Percentiles rank a stretch among this genome's conserved stretches.
Evolutionary conservation across 2,888 invertebrate species (phyloP).

Genomic region (Choristoneura rosaceana): DNA sequence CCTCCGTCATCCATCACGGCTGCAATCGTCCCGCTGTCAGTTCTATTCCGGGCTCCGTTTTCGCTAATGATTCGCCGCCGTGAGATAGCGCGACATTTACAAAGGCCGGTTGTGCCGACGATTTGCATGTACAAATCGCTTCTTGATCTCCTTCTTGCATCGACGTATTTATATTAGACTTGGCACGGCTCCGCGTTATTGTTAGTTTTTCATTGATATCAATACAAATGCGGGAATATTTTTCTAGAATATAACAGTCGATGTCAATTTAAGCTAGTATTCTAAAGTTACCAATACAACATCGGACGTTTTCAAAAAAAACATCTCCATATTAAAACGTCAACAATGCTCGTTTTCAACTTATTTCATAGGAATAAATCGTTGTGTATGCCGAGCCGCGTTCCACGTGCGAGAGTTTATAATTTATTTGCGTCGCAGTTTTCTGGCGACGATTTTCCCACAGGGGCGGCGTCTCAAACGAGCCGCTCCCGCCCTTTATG

Average conservation of each 20-base stretch:
- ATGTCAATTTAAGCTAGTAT: slow-evolving; percentile 2
- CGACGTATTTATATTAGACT: slow-evolving; percentile 38
- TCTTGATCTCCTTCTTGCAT: slow-evolving; percentile 48
- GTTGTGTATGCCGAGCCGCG: slow-evolving; percentile 69
- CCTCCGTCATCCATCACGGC: slow-evolving; percentile 80
- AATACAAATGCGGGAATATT: slow-evolving; percentile 9
- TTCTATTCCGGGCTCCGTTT: slow-evolving; percentile 82
- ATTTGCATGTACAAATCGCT: slow-evolving; percentile 65
- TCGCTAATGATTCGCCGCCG: slow-evolving; percentile 79
- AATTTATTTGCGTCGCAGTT: slow-evolving; percentile 84
- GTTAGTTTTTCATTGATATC: slow-evolving; percentile 42
- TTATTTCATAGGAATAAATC: slow-evolving; percentile 49
- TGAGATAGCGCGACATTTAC: slow-evolving; percentile 71
- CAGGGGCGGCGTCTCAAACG: slow-evolving; percentile 84
- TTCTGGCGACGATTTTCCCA: slow-evolving; percentile 85
- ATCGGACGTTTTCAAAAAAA: slow-evolving; percentile 1
- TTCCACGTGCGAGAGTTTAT: slow-evolving; percentile 81
- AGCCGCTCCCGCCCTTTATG: slow-evolving; percentile 83
- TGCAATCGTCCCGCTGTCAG: slow-evolving; percentile 83
- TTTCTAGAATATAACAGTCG: neutral
- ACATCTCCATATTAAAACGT: slow-evolving; percentile 50
- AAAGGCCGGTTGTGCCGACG: slow-evolving; percentile 67
- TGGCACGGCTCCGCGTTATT: slow-evolving; percentile 34
- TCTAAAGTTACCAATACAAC: neutral
- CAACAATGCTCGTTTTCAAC: slow-evolving; percentile 62